Base-by-base conservation (phyloP, 1,140 invertebrate species). In the Hyphantria cunea region DNA sequence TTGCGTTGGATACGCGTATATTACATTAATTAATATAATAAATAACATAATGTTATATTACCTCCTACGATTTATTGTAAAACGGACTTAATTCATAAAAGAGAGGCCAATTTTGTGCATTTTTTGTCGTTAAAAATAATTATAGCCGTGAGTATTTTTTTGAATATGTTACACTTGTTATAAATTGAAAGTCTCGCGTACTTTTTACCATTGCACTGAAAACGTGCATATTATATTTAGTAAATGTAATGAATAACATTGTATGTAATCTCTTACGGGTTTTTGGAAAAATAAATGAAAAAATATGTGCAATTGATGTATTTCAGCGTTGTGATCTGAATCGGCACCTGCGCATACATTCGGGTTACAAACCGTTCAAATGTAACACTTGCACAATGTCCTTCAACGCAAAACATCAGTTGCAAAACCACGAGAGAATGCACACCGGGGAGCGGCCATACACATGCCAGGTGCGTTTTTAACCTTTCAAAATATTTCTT, bases 81-180 rank as follows among this genome's bases (percentile, higher is more conserved):
- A n/a, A n/a, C n/a, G n/a, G n/a, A 93, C 74, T 87, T 96, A 14
- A 95, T 95, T 55, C 95, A 96, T 79, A 95, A 94, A 75, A 12
- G 95, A 96, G 70, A 95, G 96, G 73, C 95, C 95, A 7, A 96
- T 94, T 79, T 86, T 92, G 39, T 97, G 96, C 80, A 86, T 89
- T 10, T 86, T 93, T 13, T 96, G 96, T 74, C 86, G 90, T 5
- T 94, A 93, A 58, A 91, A 92, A 41, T 96, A n/a, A n/a, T 95
- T 81, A 90, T 90, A 68, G 89, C 84, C 45, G 90, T 91, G 76
- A 90, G 86, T 90, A 54, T 58, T 17, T n/a, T 41, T n/a, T n/a
- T 5, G 6, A 3, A 15, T 47, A 34, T 9, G 14, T 14, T 31
- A 17, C 8, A 42, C 42, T 51, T 33, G 33, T 14, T 41, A 13